Percentiles rank a stretch among this genome's conserved stretches.
phyloP scores from a whole-genome alignment of 2,797 vertebrate species.

The Takifugu ocellatus region DNA sequence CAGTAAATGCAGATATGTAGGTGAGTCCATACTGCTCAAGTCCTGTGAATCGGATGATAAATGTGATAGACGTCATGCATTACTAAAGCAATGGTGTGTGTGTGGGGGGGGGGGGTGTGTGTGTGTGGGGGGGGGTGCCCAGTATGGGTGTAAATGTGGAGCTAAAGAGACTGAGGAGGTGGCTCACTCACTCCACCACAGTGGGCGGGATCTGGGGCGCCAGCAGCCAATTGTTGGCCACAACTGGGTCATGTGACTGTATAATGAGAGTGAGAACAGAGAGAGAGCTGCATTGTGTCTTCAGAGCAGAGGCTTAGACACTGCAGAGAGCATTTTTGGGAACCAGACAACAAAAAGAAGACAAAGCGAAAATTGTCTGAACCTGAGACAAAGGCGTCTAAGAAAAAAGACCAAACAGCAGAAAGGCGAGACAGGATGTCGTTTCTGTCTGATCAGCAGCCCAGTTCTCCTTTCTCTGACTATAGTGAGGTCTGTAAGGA shows the following conservation, averaged over 20 bases:
- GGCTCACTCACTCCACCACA: conserved; percentile 61
- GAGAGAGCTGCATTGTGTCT: conserved; percentile 24
- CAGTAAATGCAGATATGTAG: too few species aligned
- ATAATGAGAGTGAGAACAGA: conserved; percentile 43
- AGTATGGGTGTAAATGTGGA: neutral
- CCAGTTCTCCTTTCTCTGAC: conserved; percentile 78
- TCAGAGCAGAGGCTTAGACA: conserved; percentile 40
- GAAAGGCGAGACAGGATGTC: conserved; percentile 77
- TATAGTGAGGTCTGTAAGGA: conserved; percentile 82
- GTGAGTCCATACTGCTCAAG: too few species aligned
- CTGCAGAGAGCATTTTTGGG: conserved; percentile 19
- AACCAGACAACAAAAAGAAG: conserved; percentile 36
- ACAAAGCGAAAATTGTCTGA: conserved; percentile 9
- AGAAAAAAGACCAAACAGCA: conserved; percentile 44
- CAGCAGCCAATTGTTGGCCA: conserved; percentile 61
- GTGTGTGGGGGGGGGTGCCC: conserved; percentile 3
- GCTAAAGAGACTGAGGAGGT: conserved; percentile 46
- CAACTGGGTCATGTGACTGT: conserved; percentile 66
- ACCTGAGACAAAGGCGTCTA: conserved; percentile 1
- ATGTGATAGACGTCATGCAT: too few species aligned
- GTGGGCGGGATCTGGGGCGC: conserved; percentile 52
- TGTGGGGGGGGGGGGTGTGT: conserved; percentile 2
- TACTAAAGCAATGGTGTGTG: neutral
- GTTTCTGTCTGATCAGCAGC: conserved; percentile 84
- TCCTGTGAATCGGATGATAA: too few species aligned